Percentiles rank a stretch among this genome's conserved stretches.
Evolutionary conservation across 2,888 invertebrate genomes (phyloP).

Genomic region (Exocentrus adspersus): DNA sequence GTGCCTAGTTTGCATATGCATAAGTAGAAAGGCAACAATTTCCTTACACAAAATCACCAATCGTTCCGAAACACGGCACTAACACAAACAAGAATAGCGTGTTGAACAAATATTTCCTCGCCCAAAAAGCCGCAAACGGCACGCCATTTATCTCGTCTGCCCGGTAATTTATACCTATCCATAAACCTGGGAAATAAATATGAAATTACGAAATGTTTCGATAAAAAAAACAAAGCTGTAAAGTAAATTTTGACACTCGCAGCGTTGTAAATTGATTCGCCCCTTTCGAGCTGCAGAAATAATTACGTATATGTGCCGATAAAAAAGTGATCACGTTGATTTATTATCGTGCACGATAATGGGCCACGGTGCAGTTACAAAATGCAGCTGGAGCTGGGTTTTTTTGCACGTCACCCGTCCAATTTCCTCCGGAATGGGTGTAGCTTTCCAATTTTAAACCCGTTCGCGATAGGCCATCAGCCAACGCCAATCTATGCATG

Average conservation of each 20-base stretch:
- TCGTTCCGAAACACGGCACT: neutral
- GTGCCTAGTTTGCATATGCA: too few relatives aligned
- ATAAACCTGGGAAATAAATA: constrained; percentile 8
- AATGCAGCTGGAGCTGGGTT: constrained; percentile 16
- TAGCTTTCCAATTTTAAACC: constrained; percentile 27
- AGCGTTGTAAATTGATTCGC: constrained; percentile 16
- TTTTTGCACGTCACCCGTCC: constrained; percentile 25
- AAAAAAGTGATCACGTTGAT: constrained; percentile 23
- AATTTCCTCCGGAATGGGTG: constrained; percentile 23
- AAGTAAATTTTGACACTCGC: constrained; percentile 19
- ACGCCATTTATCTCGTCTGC: constrained; percentile 1
- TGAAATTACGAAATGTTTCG: neutral
- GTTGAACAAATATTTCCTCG: constrained; percentile 1
- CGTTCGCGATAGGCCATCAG: constrained; percentile 8
- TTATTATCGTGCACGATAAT: constrained; percentile 15
- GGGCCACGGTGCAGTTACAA: constrained; percentile 10
- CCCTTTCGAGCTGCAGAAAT: constrained; percentile 18
- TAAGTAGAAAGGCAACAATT: neutral
- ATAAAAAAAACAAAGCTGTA: constrained; percentile 9
- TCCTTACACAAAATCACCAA: neutral
- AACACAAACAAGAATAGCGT: neutral
- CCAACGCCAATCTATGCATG: too few relatives aligned
- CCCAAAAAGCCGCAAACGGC: neutral
- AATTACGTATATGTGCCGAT: constrained; percentile 8
- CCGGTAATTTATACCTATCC: constrained; percentile 8